Conservation (phyloP, 2,888 invertebrate species). For the Cactoblastis cactorum region DNA sequence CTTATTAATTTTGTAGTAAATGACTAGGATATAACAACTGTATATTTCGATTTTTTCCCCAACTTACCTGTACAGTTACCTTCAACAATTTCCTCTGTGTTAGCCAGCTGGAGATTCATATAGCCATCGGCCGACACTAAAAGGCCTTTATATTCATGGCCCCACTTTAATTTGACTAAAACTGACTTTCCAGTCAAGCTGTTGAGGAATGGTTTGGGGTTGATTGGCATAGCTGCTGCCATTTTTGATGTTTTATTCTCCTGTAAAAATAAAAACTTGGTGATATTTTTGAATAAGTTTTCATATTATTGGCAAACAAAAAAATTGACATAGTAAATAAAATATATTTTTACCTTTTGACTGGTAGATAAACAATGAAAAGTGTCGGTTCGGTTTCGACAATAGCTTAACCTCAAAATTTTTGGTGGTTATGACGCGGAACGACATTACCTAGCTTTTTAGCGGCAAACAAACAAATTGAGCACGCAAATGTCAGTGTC, state of each 20-base stretch:
- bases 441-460: too few species aligned
- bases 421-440: too few species aligned
- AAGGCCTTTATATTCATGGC: conserved; percentile 99
- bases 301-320: neutral
- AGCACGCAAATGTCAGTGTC: too few species aligned
- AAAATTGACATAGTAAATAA: too few species aligned
- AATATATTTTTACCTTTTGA: too few species aligned
- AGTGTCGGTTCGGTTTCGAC: too few species aligned
- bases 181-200: conserved; percentile 98
- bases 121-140: conserved; percentile 99
- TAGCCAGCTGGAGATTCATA: conserved; percentile 99
- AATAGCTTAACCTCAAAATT: too few species aligned
- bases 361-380: too few species aligned
- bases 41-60: too few species aligned
- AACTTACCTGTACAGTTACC: conserved; percentile 89
- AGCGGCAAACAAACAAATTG: too few species aligned
- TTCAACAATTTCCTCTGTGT: conserved; percentile 98
- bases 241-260: conserved; percentile 59
- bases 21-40: too few species aligned
- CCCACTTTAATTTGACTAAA: conserved; percentile 99
- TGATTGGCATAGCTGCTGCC: conserved; percentile 95
- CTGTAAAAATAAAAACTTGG: neutral
- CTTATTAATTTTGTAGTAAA: too few species aligned
- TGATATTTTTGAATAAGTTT: neutral
- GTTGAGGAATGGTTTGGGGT: conserved; percentile 99